Conservation (phyloP, 2,888 invertebrate genomes). For the Callosobruchus maculatus region DNA sequence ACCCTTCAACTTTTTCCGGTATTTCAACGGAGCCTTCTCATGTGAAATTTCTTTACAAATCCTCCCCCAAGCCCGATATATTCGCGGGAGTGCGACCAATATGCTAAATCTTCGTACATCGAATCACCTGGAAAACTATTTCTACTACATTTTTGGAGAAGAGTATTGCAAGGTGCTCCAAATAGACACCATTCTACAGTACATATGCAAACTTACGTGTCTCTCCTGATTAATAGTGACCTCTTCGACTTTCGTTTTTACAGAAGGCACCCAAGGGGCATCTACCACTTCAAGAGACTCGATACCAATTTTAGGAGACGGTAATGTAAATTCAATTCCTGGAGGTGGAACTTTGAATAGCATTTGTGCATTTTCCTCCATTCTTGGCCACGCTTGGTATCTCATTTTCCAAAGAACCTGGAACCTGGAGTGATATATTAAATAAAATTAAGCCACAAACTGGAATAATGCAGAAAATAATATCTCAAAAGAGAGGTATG, state of each 20-base stretch:
- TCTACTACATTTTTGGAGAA: no score
- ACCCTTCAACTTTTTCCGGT: no score
- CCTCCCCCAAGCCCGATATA: no score
- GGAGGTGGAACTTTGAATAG: constrained; percentile 98
- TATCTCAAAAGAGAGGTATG: no score
- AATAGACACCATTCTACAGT: no score
- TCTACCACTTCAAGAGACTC: constrained; percentile 93
- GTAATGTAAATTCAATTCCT: constrained; percentile 97
- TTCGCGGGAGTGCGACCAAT: no score
- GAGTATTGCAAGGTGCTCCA: no score
- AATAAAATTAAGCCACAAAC: not conserved
- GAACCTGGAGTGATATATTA: constrained; percentile 57
- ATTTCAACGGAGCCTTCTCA: no score
- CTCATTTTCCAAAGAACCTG: constrained; percentile 95
- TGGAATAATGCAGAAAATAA: no score
- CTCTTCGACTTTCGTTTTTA: constrained; percentile 98
- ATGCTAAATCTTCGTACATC: no score
- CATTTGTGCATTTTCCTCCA: constrained; percentile 96
- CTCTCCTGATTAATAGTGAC: constrained; percentile 97
- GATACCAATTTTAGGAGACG: constrained; percentile 97
- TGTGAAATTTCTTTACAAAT: no score
- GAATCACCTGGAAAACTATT: no score
- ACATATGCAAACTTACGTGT: constrained; percentile 71
- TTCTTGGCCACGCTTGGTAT: constrained; percentile 98
- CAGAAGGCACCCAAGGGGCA: constrained; percentile 98